A percentile compares a stretch with the other conserved stretches of the same genome.
phyloP scores from a whole-genome alignment of 2,113 vertebrate species.

The Onychostruthus taczanowskii region DNA sequence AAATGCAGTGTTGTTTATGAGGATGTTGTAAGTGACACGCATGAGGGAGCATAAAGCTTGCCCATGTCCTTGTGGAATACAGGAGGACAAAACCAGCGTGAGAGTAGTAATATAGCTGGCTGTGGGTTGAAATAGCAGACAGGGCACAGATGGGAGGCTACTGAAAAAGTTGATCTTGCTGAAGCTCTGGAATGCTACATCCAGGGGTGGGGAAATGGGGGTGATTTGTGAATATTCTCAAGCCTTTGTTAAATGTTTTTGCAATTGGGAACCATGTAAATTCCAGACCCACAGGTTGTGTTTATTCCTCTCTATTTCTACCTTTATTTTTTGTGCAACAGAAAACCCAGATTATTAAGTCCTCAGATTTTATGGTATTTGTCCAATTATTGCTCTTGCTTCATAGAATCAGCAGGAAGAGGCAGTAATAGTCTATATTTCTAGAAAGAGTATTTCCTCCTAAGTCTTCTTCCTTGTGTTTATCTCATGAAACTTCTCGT shows the following conservation, averaged over 20 bases:
- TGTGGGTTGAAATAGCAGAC: neutral
- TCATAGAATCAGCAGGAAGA: neutral
- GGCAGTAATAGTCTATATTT: neutral
- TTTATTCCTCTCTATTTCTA: neutral
- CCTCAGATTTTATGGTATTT: neutral
- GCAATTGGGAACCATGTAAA: neutral
- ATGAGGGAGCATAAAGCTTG: neutral
- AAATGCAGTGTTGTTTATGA: neutral
- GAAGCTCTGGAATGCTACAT: neutral
- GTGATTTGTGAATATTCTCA: neutral
- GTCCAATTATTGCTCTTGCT: neutral
- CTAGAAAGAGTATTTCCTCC: neutral
- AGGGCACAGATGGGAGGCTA: neutral
- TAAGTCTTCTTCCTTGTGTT: neutral
- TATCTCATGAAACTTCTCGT: neutral
- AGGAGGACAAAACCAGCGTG: neutral
- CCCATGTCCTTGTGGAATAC: neutral
- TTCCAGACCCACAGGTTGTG: neutral
- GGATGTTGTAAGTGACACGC: neutral
- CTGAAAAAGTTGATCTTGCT: neutral
- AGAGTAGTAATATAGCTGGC: neutral
- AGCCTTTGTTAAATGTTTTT: neutral
- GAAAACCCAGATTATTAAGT: neutral
- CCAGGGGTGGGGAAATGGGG: neutral
- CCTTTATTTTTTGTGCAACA: neutral